Evolutionary conservation across 2,888 invertebrate species (phyloP).

Genomic region (Seladonia tumulorum): DNA sequence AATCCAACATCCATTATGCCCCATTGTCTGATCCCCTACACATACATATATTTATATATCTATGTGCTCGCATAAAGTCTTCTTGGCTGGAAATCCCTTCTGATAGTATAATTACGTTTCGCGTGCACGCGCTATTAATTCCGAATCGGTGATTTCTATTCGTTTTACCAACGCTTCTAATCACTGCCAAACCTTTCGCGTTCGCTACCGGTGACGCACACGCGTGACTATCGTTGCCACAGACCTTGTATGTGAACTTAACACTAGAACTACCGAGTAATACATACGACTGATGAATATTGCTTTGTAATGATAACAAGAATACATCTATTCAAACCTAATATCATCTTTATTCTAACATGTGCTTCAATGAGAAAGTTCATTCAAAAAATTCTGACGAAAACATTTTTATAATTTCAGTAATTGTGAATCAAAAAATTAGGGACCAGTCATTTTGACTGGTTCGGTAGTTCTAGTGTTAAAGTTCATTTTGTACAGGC

Average conservation of each 20-base stretch:
- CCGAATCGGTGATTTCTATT: slow-evolving; percentile 23
- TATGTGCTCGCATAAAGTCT: slow-evolving; percentile 7
- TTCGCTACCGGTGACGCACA: background rate
- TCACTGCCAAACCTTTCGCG: background rate
- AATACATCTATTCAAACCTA: too few species aligned
- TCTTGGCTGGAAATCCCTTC: slow-evolving; percentile 16
- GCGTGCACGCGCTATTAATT: slow-evolving; percentile 17
- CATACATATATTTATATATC: background rate
- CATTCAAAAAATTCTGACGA: too few species aligned
- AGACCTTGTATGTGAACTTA: background rate
- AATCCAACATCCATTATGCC: slow-evolving; percentile 19
- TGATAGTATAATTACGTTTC: slow-evolving; percentile 5
- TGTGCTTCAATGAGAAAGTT: too few species aligned
- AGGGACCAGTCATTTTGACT: too few species aligned
- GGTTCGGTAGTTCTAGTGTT: too few species aligned
- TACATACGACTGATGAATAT: too few species aligned
- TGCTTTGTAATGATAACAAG: too few species aligned
- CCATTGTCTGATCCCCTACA: background rate
- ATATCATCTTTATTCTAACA: too few species aligned
- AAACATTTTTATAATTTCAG: too few species aligned
- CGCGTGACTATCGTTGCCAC: background rate
- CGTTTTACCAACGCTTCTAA: background rate
- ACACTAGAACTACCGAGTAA: too few species aligned
- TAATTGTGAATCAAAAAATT: too few species aligned
- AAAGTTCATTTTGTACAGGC: too few species aligned